phyloP scores from a whole-genome alignment of 2,888 invertebrate species.

The Acholoe squamosa region DNA sequence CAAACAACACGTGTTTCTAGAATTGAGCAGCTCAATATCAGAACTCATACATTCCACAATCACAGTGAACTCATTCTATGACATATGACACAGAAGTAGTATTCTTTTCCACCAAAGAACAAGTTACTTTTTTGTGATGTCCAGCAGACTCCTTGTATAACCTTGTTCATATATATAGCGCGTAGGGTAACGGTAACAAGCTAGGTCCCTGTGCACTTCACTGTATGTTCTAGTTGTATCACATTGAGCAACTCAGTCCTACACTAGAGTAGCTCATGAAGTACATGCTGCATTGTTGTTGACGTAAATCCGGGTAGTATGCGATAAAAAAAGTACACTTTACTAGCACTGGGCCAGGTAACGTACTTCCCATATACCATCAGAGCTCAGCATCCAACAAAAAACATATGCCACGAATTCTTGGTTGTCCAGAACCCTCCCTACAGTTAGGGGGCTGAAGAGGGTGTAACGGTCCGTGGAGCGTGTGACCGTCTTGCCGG shows the following conservation, averaged over 20 bases:
- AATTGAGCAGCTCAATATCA: too few relatives aligned
- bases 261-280: conserved; percentile 1
- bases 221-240: background rate
- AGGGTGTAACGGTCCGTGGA: background rate
- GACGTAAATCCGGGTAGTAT: conserved; percentile 23
- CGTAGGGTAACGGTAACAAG: background rate
- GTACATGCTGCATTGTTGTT: conserved; percentile 26
- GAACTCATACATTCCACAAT: too few relatives aligned
- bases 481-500: background rate
- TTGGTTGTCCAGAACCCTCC: background rate
- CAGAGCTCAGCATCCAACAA: background rate
- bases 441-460: background rate
- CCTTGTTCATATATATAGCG: background rate
- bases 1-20: too few relatives aligned
- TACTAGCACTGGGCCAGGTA: background rate
- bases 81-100: too few relatives aligned
- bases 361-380: background rate
- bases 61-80: too few relatives aligned
- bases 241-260: background rate
- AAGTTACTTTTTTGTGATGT: background rate
- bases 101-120: background rate
- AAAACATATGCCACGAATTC: background rate
- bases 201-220: background rate
- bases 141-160: background rate
- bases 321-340: background rate